These are phyloP conservation scores for Enteromius fasciolatus DNA, from an alignment of 2,797 vertebrate genomes.

Conservation along the genomic window DNA sequence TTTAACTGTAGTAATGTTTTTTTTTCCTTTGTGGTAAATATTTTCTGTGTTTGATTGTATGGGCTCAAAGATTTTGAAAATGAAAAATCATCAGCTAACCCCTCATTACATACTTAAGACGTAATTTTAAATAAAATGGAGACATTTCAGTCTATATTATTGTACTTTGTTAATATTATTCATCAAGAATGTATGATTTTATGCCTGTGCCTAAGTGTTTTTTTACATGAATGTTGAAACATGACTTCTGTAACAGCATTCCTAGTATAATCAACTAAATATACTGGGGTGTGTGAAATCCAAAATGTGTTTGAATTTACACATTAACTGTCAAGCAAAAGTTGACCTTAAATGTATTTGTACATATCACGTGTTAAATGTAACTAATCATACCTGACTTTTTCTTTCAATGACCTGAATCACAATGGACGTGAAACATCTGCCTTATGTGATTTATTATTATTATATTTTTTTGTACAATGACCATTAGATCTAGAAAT, in stretches of 20 bases:
- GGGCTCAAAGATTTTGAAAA: neutral
- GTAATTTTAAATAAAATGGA: neutral
- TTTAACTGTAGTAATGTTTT: neutral
- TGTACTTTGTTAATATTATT: neutral
- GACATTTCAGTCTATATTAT: neutral
- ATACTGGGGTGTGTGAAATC: neutral
- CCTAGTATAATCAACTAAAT: constrained; percentile 2
- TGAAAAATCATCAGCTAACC: neutral
- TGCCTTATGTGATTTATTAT: constrained; percentile 66
- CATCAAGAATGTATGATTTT: neutral
- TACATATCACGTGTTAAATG: constrained; percentile 18
- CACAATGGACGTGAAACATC: constrained; percentile 44
- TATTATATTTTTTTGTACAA: constrained; percentile 18
- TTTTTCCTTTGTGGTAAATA: neutral
- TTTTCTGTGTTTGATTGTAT: neutral
- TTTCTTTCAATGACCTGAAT: neutral
- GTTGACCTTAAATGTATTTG: constrained; percentile 6
- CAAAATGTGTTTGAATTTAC: neutral
- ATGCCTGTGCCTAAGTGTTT: neutral
- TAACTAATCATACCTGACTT: neutral
- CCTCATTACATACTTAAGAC: neutral
- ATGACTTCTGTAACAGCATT: neutral
- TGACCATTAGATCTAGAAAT: constrained; percentile 65
- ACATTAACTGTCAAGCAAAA: neutral
- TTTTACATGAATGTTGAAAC: neutral